Evolutionary conservation across 1,140 invertebrate species (phyloP).

Genomic region (Papilio xuthus): DNA sequence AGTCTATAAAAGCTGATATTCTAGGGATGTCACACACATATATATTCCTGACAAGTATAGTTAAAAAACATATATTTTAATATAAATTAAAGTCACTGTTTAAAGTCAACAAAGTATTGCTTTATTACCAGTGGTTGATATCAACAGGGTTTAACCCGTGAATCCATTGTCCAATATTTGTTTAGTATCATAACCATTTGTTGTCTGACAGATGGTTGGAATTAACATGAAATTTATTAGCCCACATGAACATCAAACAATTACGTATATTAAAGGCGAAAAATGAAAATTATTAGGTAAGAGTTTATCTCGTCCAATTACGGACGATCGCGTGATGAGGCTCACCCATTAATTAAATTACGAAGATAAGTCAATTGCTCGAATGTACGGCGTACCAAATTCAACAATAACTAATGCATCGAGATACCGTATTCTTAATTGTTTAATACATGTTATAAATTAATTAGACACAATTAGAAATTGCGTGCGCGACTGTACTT

Average conservation of each 20-base stretch:
- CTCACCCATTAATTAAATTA: constrained; percentile 70
- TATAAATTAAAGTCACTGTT: too few species aligned
- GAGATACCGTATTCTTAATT: constrained; percentile 77
- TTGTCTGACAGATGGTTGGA: background rate
- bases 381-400: constrained; percentile 60
- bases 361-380: constrained; percentile 78
- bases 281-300: constrained; percentile 38
- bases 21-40: too few species aligned
- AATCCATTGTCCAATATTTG: background rate
- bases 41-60: too few species aligned
- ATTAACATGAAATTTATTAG: background rate
- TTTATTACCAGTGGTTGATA: too few species aligned
- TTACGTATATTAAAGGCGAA: constrained; percentile 23
- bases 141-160: background rate
- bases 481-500: constrained; percentile 65
- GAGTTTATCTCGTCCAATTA: constrained; percentile 60
- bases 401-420: constrained; percentile 72
- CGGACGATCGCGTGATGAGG: constrained; percentile 67
- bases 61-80: too few species aligned
- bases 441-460: constrained; percentile 81
- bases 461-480: constrained; percentile 78
- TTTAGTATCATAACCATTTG: background rate
- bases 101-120: too few species aligned
- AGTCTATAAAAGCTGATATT: too few species aligned
- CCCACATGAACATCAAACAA: constrained; percentile 4